phyloP scores from a whole-genome alignment of 2,888 invertebrate genomes.

The Heteromurus nitidus region DNA sequence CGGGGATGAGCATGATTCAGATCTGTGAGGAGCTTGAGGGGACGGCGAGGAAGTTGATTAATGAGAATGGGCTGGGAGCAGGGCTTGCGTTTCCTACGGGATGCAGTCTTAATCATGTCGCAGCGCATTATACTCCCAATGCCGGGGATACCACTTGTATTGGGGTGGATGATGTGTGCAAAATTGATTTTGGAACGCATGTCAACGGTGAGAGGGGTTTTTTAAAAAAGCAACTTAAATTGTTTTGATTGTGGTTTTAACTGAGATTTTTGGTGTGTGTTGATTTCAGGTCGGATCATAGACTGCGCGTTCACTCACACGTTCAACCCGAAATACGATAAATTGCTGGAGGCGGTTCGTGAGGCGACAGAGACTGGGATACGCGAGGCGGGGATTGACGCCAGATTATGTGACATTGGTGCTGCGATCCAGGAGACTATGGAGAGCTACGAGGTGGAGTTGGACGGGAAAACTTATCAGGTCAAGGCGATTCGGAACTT shows the following conservation, averaged over 20 bases:
- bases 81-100: slow-evolving; percentile 98
- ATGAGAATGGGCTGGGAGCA: slow-evolving; percentile 93
- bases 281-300: slow-evolving; percentile 85
- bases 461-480: slow-evolving; percentile 96
- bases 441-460: slow-evolving; percentile 98
- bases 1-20: slow-evolving; percentile 99
- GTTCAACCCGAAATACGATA: slow-evolving; percentile 97
- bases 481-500: slow-evolving; percentile 98
- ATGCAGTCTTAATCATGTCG: slow-evolving; percentile 92
- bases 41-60: slow-evolving; percentile 92
- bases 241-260: not conserved
- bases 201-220: slow-evolving; percentile 93
- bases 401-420: slow-evolving; percentile 95
- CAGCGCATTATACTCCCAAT: slow-evolving; percentile 99
- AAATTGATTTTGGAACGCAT: slow-evolving; percentile 99
- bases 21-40: slow-evolving; percentile 97
- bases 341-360: slow-evolving; percentile 93
- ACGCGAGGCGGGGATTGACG: slow-evolving; percentile 94
- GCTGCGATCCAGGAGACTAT: slow-evolving; percentile 91
- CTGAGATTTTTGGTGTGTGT: not conserved
- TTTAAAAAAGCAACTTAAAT: too few relatives aligned
- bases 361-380: slow-evolving; percentile 99
- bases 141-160: slow-evolving; percentile 97
- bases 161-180: slow-evolving; percentile 96
- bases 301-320: slow-evolving; percentile 99